phyloP scores from a whole-genome alignment of 53 echinoderm and acorn worm species.

The Holothuria scabra region DNA sequence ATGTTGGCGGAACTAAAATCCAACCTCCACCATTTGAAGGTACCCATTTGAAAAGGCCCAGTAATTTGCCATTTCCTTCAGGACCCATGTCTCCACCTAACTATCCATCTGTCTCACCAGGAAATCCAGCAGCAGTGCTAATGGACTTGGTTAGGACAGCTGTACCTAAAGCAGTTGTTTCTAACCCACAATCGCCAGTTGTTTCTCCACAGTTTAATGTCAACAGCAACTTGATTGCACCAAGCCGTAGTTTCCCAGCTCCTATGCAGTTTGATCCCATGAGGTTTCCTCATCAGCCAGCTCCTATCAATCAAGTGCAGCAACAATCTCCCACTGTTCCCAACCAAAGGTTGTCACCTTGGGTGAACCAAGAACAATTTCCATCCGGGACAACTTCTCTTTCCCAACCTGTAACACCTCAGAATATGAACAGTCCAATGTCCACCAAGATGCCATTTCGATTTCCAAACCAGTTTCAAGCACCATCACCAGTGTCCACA shows the following conservation, averaged over 20 bases:
- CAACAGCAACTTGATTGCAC: slow-evolving; percentile 1
- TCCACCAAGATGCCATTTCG: slow-evolving; percentile 42
- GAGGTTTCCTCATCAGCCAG: slow-evolving; percentile 51
- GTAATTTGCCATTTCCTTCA: slow-evolving; percentile 35
- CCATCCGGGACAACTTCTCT: background rate
- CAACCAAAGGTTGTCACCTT: slow-evolving; percentile 38
- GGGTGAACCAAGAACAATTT: slow-evolving; percentile 37
- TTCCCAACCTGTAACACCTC: slow-evolving; percentile 5
- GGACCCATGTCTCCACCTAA: slow-evolving; percentile 15
- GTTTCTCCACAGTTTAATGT: slow-evolving; percentile 34
- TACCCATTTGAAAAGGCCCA: slow-evolving; percentile 51
- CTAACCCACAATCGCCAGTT: slow-evolving; percentile 35
- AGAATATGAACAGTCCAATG: slow-evolving; percentile 22
- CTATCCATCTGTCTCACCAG: background rate
- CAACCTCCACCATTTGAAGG: slow-evolving; percentile 40
- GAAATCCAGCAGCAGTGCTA: slow-evolving; percentile 27
- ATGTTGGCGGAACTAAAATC: background rate
- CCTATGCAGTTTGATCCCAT: slow-evolving; percentile 36
- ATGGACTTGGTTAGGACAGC: slow-evolving; percentile 41
- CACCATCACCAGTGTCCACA: slow-evolving; percentile 16
- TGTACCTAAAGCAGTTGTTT: slow-evolving; percentile 33
- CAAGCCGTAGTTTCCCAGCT: slow-evolving; percentile 7
- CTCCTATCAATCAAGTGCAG: slow-evolving; percentile 37
- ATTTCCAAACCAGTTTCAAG: slow-evolving; percentile 37
- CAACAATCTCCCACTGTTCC: slow-evolving; percentile 42